A percentile compares a stretch with the other conserved stretches of the same genome.
phyloP scores from a whole-genome alignment of 2,113 vertebrate genomes.

The Heliornis fulica region DNA sequence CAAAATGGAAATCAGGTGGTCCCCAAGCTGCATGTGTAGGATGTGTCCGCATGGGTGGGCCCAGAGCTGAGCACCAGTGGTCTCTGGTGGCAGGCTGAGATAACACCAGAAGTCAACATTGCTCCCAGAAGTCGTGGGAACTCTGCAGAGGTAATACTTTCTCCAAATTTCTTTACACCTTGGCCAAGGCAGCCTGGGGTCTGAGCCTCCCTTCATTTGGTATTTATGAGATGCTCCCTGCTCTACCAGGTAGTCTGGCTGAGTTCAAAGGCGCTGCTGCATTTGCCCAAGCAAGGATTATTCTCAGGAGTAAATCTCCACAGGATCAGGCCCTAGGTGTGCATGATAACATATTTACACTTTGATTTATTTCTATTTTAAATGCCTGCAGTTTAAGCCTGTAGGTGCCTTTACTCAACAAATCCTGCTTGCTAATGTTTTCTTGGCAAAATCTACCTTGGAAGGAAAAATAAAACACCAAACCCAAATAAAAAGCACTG shows the following conservation, averaged over 20 bases:
- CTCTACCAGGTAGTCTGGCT: not conserved
- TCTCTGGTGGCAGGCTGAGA: not conserved
- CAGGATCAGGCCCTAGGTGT: conserved; percentile 29
- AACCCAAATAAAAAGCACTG: not conserved
- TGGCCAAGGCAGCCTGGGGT: not conserved
- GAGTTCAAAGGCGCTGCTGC: conserved; percentile 47
- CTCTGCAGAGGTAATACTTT: not conserved
- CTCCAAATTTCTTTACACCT: not conserved
- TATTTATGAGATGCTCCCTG: conserved; percentile 13
- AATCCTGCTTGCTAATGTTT: not conserved
- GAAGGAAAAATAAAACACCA: not conserved
- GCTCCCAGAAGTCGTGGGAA: not conserved
- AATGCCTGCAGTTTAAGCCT: not conserved
- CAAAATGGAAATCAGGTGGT: not conserved
- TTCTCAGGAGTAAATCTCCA: not conserved
- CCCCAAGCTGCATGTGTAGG: not conserved
- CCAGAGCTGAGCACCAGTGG: not conserved
- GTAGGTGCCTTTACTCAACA: not conserved
- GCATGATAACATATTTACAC: not conserved
- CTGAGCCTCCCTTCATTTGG: not conserved
- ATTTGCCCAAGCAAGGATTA: not conserved
- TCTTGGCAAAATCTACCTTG: not conserved
- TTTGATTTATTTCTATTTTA: conserved; percentile 27
- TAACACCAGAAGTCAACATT: not conserved
- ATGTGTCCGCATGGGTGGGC: rapidly evolving